A percentile compares a stretch with the other conserved stretches of the same genome.
Evolutionary conservation across 2,113 vertebrate genomes (phyloP).

Genomic region (Petromus typicus): DNA sequence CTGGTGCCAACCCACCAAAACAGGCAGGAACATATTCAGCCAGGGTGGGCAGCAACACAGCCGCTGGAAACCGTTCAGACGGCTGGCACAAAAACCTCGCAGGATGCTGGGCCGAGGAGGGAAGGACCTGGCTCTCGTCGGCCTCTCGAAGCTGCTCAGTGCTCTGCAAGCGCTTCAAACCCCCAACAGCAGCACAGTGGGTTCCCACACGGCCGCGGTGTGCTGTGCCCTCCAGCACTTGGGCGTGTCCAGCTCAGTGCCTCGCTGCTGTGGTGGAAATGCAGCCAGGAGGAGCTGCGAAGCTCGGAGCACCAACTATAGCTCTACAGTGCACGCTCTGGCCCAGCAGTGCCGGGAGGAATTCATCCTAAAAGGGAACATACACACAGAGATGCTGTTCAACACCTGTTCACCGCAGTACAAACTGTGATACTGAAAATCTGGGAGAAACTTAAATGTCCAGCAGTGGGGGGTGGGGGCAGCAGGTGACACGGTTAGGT

Average conservation of each 20-base stretch:
- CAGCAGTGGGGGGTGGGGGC: background rate
- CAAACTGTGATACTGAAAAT: background rate
- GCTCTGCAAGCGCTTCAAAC: background rate
- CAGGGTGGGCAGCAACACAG: constrained; percentile 20
- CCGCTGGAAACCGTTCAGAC: constrained; percentile 66
- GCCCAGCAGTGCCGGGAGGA: too few relatives aligned
- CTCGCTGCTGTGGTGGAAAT: too few relatives aligned
- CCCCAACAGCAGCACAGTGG: background rate
- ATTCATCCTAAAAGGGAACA: too few relatives aligned
- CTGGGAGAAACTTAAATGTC: background rate
- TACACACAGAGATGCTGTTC: too few relatives aligned
- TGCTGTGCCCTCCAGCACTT: too few relatives aligned
- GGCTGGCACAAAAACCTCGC: background rate
- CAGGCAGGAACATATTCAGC: background rate
- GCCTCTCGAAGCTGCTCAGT: background rate
- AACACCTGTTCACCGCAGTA: background rate
- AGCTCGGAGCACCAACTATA: too few relatives aligned
- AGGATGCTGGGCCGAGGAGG: background rate
- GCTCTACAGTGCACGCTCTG: too few relatives aligned
- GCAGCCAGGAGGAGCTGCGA: too few relatives aligned
- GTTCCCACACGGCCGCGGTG: too few relatives aligned
- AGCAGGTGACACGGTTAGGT: background rate
- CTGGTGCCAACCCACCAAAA: constrained; percentile 1
- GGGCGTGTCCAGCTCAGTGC: too few relatives aligned
- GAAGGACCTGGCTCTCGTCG: constrained; percentile 8